Evolutionary conservation across 2,797 vertebrate genomes (phyloP).

Genomic region (Sebastes itinus): DNA sequence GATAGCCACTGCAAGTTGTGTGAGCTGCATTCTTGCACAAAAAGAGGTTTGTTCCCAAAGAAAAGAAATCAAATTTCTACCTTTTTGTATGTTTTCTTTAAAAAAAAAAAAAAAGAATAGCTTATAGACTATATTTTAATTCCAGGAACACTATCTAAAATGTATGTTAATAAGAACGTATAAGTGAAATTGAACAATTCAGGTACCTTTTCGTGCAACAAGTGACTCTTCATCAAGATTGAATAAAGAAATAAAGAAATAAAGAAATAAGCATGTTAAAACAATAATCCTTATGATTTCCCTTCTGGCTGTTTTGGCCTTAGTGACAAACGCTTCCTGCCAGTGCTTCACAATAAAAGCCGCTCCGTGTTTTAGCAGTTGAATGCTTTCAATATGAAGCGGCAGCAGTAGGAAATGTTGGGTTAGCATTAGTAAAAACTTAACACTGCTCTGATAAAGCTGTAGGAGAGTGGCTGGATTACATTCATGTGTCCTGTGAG

Average conservation of each 20-base stretch:
- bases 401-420: not conserved
- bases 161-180: slow-evolving; percentile 58
- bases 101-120: slow-evolving; percentile 40
- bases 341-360: slow-evolving; percentile 1
- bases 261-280: not conserved
- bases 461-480: not conserved
- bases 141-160: slow-evolving; percentile 67
- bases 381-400: not conserved
- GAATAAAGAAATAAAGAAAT: not conserved
- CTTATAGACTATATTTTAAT: slow-evolving; percentile 72
- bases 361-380: not conserved
- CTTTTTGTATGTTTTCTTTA: slow-evolving; percentile 72
- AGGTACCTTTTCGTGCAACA: slow-evolving; percentile 64
- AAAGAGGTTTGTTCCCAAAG: slow-evolving; percentile 72
- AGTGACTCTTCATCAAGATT: slow-evolving; percentile 36
- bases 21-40: slow-evolving; percentile 60
- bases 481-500: not conserved
- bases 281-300: slow-evolving; percentile 15
- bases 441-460: not conserved
- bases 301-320: not conserved
- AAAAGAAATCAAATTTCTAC: slow-evolving; percentile 70
- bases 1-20: slow-evolving; percentile 48
- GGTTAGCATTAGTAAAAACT: not conserved
- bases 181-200: slow-evolving; percentile 60
- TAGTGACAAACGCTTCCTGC: not conserved